These are phyloP conservation scores for Morone chrysops DNA, from an alignment of 2,113 vertebrate species.

Conservation along the genomic window DNA sequence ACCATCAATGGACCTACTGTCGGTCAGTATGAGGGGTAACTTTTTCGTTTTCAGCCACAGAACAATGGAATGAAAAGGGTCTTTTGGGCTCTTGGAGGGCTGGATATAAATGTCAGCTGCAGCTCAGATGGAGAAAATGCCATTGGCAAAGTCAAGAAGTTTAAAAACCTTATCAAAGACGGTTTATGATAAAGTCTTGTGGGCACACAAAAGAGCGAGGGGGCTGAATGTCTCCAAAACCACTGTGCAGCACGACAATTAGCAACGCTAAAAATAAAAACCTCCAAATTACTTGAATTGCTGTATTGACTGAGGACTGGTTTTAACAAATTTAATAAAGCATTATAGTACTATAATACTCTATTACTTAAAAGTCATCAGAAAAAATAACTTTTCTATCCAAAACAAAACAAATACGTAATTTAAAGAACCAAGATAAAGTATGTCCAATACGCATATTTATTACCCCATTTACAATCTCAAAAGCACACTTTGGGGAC, in stretches of 20 bases:
- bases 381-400: background rate
- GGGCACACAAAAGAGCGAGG: slow-evolving; percentile 28
- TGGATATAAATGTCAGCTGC: slow-evolving; percentile 74
- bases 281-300: background rate
- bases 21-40: slow-evolving; percentile 44
- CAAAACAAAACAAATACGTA: background rate
- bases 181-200: slow-evolving; percentile 49
- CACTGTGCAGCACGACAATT: slow-evolving; percentile 19
- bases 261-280: slow-evolving; percentile 6
- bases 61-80: slow-evolving; percentile 64
- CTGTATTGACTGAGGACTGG: background rate
- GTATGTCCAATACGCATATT: background rate
- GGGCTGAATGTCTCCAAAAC: slow-evolving; percentile 23
- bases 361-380: background rate
- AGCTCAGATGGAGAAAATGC: slow-evolving; percentile 61
- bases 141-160: slow-evolving; percentile 64
- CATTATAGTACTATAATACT: slow-evolving; percentile 13
- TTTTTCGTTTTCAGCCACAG: slow-evolving; percentile 49
- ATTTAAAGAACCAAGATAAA: background rate
- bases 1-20: slow-evolving; percentile 50
- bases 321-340: slow-evolving; percentile 22
- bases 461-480: background rate
- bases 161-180: slow-evolving; percentile 63
- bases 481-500: slow-evolving; percentile 13
- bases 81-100: slow-evolving; percentile 52